Evolutionary conservation across 2,888 invertebrate species (phyloP), one percentile per base, ranked within the genome.

Genomic region (Cephus rjabovi): DNA sequence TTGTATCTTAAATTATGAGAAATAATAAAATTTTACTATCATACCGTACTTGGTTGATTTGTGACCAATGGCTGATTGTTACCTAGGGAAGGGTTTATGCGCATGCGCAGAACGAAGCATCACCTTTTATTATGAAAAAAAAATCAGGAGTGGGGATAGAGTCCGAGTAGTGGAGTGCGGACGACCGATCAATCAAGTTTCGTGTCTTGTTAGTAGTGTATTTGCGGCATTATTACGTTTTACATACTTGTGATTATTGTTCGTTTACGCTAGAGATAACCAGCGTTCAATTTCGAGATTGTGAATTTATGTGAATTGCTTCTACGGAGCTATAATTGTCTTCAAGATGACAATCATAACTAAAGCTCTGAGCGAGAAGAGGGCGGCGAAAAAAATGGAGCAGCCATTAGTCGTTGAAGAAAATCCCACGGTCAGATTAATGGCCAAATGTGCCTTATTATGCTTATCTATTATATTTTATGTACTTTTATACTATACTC

Each of bases 291-390:
- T 9, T 56, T 56, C 9, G 56, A 23, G 56, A 56, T 23, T 12
- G 71, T 31, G 12, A 15, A 71, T 33, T 71, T 34, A 71, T 33
- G 71, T 31, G 31, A 71, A 71, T 31, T 71, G 71, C 71, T 71
- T 71, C 12, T 30, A 30, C 34, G 31, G 6, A 30, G 34, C 31
- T 34, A 34, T 15, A 30, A 71, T 34, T 34, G 34, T 30, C 74
- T 80, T 81, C 81, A 93, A 88, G 83, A 97, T 97, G 97, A 97
- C 97, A 81, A 94, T 97, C 90, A 93, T 97, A 86, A 95, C 95
- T 11, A 97, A 96, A 91, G 94, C 95, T 37, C 93, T 95, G 81
- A 93, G 94, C 77, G 95, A 95, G 82, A 96, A 96, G 92, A 96
- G 96, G 92, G 92, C 89, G 34, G 81, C 92, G 73, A 95, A 95